These are phyloP conservation scores for Napeogenes inachia DNA, from an alignment of 2,888 invertebrate species.

Conservation along the genomic window DNA sequence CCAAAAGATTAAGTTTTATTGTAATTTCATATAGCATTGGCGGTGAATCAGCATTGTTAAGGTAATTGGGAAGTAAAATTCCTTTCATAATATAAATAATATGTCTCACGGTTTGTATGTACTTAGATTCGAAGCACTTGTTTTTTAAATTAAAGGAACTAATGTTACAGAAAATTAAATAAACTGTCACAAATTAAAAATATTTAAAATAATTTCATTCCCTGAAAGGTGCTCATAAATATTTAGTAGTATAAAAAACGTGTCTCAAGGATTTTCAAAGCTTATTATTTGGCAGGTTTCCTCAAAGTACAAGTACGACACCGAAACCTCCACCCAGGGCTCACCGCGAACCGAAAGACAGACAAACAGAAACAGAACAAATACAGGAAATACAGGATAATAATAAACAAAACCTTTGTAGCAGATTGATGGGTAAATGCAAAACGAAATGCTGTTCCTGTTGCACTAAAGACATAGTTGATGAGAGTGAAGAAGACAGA, in stretches of 20 bases:
- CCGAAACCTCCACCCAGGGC: constrained; percentile 65
- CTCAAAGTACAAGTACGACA: constrained; percentile 69
- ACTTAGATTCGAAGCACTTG: constrained; percentile 1
- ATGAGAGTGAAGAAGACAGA: constrained; percentile 38
- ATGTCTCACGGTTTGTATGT: background rate
- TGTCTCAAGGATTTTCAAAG: no score
- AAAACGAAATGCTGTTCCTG: constrained; percentile 70
- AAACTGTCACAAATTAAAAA: background rate
- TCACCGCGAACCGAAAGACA: constrained; percentile 48
- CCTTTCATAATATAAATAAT: background rate
- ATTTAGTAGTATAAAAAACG: no score
- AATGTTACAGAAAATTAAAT: no score
- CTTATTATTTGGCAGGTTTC: constrained; percentile 50
- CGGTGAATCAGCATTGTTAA: constrained; percentile 51
- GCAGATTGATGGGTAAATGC: constrained; percentile 61
- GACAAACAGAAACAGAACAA: constrained; percentile 31
- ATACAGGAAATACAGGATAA: constrained; percentile 34
- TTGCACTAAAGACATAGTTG: constrained; percentile 55
- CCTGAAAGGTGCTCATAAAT: background rate
- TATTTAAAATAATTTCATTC: background rate
- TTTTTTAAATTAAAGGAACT: background rate
- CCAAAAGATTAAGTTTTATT: constrained; percentile 25
- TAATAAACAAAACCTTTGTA: constrained; percentile 58
- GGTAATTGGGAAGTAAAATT: constrained; percentile 36
- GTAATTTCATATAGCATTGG: constrained; percentile 49